Evolutionary conservation across 2,113 vertebrate genomes (phyloP).

Genomic region (Thymallus thymallus): DNA sequence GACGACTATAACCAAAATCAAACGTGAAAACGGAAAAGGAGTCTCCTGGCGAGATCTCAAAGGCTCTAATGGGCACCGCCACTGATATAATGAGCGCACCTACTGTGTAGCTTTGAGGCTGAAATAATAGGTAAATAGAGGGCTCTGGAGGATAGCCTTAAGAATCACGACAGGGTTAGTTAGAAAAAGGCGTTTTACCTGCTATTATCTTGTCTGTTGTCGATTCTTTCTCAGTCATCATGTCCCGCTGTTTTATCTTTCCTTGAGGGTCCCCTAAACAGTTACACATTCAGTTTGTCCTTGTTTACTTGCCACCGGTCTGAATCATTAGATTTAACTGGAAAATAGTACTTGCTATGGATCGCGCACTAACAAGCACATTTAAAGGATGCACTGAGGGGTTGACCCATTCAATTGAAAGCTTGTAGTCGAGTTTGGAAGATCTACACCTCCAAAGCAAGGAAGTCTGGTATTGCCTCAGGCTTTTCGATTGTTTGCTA

Average conservation of each 20-base stretch:
- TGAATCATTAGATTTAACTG: constrained; percentile 26
- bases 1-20: not conserved
- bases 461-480: constrained; percentile 55
- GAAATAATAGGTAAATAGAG: not conserved
- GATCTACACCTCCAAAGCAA: constrained; percentile 40
- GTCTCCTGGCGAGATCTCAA: not conserved
- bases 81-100: not conserved
- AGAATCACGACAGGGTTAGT: not conserved
- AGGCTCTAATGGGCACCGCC: not conserved
- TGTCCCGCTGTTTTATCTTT: constrained; percentile 56
- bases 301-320: constrained; percentile 23
- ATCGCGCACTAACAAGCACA: constrained; percentile 11
- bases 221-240: constrained; percentile 68
- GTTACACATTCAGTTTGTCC: constrained; percentile 61
- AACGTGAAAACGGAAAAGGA: not conserved
- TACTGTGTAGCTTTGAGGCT: not conserved
- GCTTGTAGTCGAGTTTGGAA: constrained; percentile 26
- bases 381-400: constrained; percentile 17
- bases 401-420: constrained; percentile 23
- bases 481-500: constrained; percentile 40
- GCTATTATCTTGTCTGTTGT: constrained; percentile 55
- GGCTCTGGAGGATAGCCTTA: not conserved
- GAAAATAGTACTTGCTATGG: constrained; percentile 7
- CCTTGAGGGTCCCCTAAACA: constrained; percentile 50
- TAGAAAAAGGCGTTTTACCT: constrained; percentile 52